phyloP scores from a whole-genome alignment of 2,797 vertebrate species.

The Helostoma temminkii region DNA sequence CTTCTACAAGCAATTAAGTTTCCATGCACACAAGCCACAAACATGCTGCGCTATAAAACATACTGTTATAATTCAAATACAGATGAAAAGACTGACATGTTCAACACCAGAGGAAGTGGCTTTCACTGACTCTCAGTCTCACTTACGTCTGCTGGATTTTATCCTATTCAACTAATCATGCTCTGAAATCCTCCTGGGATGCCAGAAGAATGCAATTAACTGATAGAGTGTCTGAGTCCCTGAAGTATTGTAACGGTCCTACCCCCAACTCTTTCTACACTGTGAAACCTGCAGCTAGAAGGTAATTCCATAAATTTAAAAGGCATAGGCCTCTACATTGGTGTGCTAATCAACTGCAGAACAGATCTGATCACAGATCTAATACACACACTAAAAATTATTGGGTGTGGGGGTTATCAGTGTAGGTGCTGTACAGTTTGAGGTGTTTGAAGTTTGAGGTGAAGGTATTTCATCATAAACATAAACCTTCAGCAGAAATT shows the following conservation, averaged over 20 bases:
- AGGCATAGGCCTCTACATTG: not conserved
- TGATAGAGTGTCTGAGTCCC: constrained; percentile 16
- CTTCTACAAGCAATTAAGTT: constrained; percentile 4
- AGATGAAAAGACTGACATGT: not conserved
- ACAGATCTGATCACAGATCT: not conserved
- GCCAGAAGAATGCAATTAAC: constrained; percentile 31
- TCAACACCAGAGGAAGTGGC: not conserved
- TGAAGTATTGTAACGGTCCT: constrained; percentile 1
- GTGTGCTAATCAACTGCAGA: not conserved
- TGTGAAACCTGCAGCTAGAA: not conserved
- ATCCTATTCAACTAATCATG: constrained; percentile 22
- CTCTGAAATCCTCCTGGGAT: constrained; percentile 4
- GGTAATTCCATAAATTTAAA: constrained; percentile 8
- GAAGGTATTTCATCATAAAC: too few species aligned
- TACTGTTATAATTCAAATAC: not conserved
- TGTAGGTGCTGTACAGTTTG: too few species aligned
- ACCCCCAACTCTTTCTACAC: not conserved
- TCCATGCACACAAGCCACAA: not conserved
- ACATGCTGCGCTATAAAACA: not conserved
- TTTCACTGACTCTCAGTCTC: constrained; percentile 11
- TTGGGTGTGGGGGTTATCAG: too few species aligned
- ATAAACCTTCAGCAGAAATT: too few species aligned
- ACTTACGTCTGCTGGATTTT: constrained; percentile 14
- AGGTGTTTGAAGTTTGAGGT: too few species aligned
- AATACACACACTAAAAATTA: not conserved